These are phyloP conservation scores for Cydia fagiglandana DNA, from an alignment of 1,140 invertebrate species.

Conservation along the genomic window DNA sequence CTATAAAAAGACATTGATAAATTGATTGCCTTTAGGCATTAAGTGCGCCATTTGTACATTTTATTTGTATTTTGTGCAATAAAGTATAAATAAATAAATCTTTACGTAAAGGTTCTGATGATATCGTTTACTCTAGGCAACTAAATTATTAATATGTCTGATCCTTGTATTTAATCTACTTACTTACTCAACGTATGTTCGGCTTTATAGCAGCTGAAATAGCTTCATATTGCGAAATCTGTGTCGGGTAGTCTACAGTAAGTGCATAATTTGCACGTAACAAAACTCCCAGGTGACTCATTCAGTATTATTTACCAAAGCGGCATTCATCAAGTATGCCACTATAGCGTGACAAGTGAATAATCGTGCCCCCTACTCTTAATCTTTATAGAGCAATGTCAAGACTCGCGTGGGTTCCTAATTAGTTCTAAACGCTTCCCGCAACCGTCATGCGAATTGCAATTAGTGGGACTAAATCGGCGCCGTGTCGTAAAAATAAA, in stretches of 20 bases:
- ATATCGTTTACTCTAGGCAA: no score
- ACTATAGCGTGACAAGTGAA: constrained; percentile 25
- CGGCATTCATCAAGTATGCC: background rate
- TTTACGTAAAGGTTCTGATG: no score
- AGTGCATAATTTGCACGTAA: background rate
- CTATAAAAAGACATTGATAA: no score
- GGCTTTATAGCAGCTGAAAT: no score
- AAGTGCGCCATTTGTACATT: no score
- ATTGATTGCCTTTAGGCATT: no score
- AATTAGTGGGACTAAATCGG: constrained; percentile 16
- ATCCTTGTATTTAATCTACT: no score
- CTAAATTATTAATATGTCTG: no score
- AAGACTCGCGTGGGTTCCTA: constrained; percentile 23
- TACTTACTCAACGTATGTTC: no score
- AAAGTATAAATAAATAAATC: no score
- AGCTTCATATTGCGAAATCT: no score
- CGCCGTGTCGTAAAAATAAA: constrained; percentile 4
- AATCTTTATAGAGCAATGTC: constrained; percentile 30
- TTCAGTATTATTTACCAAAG: background rate
- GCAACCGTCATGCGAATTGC: constrained; percentile 12
- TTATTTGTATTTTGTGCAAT: no score
- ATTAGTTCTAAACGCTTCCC: constrained; percentile 26
- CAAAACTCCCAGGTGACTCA: background rate
- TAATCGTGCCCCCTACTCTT: constrained; percentile 7
- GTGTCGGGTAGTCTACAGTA: background rate